These are phyloP conservation scores for Drosophila persimilis DNA, from an alignment of 1,140 invertebrate species.

Conservation along the genomic window DNA sequence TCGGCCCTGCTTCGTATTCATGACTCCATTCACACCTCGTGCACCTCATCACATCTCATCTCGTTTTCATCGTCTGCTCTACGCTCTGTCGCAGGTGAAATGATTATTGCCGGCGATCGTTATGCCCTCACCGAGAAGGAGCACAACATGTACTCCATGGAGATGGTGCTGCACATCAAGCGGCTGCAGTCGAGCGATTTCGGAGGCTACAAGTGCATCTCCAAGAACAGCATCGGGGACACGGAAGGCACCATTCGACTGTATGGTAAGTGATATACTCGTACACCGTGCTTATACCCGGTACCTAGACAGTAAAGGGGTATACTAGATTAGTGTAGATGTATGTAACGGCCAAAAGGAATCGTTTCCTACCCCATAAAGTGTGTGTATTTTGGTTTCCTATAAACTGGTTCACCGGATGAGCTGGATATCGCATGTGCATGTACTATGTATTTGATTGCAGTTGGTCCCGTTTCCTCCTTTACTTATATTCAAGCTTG, in stretches of 20 bases:
- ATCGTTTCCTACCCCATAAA: too few species aligned
- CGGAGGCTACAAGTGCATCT: constrained; percentile 95
- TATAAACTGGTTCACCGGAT: too few species aligned
- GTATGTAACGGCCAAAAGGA: too few species aligned
- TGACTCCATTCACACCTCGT: constrained; percentile 51
- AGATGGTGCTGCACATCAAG: constrained; percentile 90
- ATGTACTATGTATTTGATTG: too few species aligned
- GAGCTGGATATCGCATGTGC: too few species aligned
- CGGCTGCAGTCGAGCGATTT: constrained; percentile 91
- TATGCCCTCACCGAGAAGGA: constrained; percentile 90
- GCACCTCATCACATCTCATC: constrained; percentile 7
- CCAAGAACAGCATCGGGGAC: constrained; percentile 95
- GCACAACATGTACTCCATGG: constrained; percentile 90
- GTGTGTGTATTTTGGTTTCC: too few species aligned
- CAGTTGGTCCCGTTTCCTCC: too few species aligned
- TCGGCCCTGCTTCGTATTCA: constrained; percentile 49
- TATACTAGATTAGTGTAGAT: too few species aligned
- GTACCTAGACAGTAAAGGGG: too few species aligned
- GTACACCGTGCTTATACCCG: too few species aligned
- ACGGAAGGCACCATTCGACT: constrained; percentile 94
- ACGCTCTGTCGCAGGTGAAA: constrained; percentile 86
- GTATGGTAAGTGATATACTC: constrained; percentile 88
- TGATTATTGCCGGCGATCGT: constrained; percentile 93
- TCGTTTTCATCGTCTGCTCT: constrained; percentile 24
- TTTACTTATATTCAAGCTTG: too few species aligned